A percentile compares a stretch with the other conserved stretches of the same genome.
Evolutionary conservation across 2,888 invertebrate species (phyloP).

Genomic region (Drosophila kanekoi): DNA sequence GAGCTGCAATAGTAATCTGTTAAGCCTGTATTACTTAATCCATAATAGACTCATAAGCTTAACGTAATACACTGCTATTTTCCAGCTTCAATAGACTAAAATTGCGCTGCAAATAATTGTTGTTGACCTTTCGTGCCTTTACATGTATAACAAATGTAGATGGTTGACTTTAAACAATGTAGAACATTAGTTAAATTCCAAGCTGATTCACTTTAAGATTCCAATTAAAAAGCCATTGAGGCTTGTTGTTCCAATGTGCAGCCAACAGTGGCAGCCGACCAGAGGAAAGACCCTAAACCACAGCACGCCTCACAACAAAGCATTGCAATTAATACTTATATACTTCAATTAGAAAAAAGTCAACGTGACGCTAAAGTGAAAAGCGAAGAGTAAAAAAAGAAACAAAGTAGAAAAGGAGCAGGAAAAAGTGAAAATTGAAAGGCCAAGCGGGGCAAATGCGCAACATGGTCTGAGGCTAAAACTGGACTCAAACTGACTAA

Average conservation of each 20-base stretch:
- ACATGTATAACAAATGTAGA: too few species aligned
- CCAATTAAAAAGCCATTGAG: constrained; percentile 51
- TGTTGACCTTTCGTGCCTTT: too few species aligned
- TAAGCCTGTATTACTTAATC: too few species aligned
- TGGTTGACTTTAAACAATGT: neutral
- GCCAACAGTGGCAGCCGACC: constrained; percentile 7
- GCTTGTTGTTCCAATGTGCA: constrained; percentile 22
- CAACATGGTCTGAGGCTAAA: constrained; percentile 36
- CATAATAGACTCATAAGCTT: too few species aligned
- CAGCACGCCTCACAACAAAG: constrained; percentile 70
- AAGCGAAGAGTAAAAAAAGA: constrained; percentile 26
- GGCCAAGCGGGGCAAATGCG: constrained; percentile 41
- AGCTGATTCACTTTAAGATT: constrained; percentile 42
- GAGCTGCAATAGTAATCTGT: too few species aligned
- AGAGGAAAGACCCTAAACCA: constrained; percentile 49
- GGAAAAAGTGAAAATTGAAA: constrained; percentile 75
- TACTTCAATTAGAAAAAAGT: constrained; percentile 75
- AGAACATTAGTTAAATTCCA: constrained; percentile 1
- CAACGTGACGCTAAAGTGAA: constrained; percentile 55
- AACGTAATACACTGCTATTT: too few species aligned
- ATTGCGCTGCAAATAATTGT: too few species aligned
- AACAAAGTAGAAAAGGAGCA: neutral
- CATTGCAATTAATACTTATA: constrained; percentile 79
- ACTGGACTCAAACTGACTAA: constrained; percentile 57
- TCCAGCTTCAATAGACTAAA: too few species aligned